Conservation (phyloP, 2,888 invertebrate species). For the Cryptocephalus primarius region DNA sequence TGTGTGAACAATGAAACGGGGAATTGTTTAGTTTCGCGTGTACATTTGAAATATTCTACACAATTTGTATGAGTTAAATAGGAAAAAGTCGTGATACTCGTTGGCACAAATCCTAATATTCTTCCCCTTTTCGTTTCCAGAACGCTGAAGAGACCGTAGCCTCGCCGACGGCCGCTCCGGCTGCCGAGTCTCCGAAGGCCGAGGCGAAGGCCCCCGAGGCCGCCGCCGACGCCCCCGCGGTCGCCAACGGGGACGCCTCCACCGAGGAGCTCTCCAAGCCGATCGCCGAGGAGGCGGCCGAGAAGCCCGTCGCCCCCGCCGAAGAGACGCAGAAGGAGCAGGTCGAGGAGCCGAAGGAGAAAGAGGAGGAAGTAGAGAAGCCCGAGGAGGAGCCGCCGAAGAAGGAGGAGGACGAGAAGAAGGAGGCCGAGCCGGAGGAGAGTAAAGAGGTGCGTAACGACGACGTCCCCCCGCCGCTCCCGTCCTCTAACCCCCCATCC, state of each 20-base stretch:
- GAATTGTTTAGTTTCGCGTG: too few relatives aligned
- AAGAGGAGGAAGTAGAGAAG: constrained; percentile 8
- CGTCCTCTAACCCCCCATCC: constrained; percentile 63
- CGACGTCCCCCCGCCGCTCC: constrained; percentile 61
- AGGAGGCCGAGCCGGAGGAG: constrained; percentile 17
- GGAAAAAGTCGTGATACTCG: too few relatives aligned
- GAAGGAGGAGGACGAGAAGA: constrained; percentile 16
- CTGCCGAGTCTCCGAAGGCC: constrained; percentile 25
- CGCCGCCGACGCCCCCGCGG: constrained; percentile 1
- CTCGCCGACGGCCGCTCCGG: constrained; percentile 23
- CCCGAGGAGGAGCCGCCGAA: constrained; percentile 19
- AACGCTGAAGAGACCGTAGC: constrained; percentile 29
- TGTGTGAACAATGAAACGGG: too few relatives aligned
- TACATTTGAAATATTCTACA: too few relatives aligned
- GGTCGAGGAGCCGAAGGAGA: constrained; percentile 3
- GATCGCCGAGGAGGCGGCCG: constrained; percentile 4
- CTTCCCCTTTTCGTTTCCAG: constrained; percentile 13
- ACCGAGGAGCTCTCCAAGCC: constrained; percentile 7
- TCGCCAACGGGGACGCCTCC: constrained; percentile 19
- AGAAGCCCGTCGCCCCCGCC: constrained; percentile 7
- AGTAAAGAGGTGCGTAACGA: constrained; percentile 49
- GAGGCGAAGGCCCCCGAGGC: constrained; percentile 17
- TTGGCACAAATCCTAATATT: too few relatives aligned
- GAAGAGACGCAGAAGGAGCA: constrained; percentile 4
- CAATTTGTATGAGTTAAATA: too few relatives aligned